Base-by-base conservation (phyloP, 2,888 invertebrate species). In the Acleris sparsana region DNA sequence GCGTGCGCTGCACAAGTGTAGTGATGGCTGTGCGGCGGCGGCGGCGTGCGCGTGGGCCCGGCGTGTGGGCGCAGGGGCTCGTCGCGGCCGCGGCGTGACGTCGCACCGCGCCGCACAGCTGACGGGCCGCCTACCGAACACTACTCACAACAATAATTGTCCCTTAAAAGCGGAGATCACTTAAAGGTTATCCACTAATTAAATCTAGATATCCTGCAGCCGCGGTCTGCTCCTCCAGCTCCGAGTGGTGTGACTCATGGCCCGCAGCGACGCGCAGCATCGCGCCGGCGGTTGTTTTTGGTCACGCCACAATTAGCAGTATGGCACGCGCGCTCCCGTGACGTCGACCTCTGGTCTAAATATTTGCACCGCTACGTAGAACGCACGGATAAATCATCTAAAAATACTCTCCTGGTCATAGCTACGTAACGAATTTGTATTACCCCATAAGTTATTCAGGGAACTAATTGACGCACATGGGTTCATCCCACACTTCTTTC, bases 241-340 rank as follows among this genome's bases (percentile, higher is more conserved):
- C 29, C 9, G 71, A 73, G 73, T 72, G 74, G 66, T 72, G 64
- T 90, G 91, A 91, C 78, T 91, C 91, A 92, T 74, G 79, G 76
- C 80, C 88, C 85, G 80, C 80, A 83, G 87, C 83, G 79, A 87
- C 79, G 80, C 82, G 78, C 80, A 77, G 75, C 71, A 70, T 70
- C 71, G 6, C 73, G 80, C 78, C 77, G 79, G 78, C 77, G 78
- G 83, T 88, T 91, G 83, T 85, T 85, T 92, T 90, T 88, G 89
- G 92, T 81, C 77, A 85, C 88, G 87, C 92, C 80, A 86, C 87
- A 89, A 89, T 92, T 91, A 92, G 91, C 85, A 74, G 76, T 75
- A 77, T 80, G 85, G 79, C 81, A 86, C 87, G 86, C 84, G 84
- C 83, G 80, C 79, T 84, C 88, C 89, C 77, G 85, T 92, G 92